Evolutionary conservation across 2,888 invertebrate species (phyloP).

Genomic region (Phoenoteleia sp.): DNA sequence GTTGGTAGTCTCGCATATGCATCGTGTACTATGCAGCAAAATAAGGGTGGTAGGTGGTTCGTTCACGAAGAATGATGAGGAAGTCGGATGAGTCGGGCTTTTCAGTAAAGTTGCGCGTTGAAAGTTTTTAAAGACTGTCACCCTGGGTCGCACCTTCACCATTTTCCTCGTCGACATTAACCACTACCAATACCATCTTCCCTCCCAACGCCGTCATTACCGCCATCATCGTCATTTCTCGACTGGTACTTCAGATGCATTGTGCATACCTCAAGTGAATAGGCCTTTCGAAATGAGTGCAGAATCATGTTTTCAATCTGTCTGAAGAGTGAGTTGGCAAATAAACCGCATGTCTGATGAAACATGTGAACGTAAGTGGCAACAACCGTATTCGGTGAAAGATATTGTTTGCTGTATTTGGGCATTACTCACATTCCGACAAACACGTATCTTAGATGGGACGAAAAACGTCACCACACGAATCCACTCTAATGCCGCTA

Average conservation of each 20-base stretch:
- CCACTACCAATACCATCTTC: constrained; percentile 36
- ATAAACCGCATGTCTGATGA: constrained; percentile 53
- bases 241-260: constrained; percentile 43
- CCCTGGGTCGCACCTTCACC: constrained; percentile 73
- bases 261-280: constrained; percentile 49
- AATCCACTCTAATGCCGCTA: not conserved
- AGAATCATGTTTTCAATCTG: constrained; percentile 65
- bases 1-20: constrained; percentile 74
- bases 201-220: constrained; percentile 51
- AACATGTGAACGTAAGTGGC: constrained; percentile 39
- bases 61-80: constrained; percentile 53
- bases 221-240: constrained; percentile 61
- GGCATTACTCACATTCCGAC: constrained; percentile 24
- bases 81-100: constrained; percentile 74
- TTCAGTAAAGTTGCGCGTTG: constrained; percentile 80
- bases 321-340: constrained; percentile 42
- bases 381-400: constrained; percentile 38
- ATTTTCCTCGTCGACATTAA: constrained; percentile 25
- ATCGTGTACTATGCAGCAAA: constrained; percentile 70
- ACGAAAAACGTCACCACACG: constrained; percentile 1
- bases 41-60: constrained; percentile 62
- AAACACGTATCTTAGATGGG: constrained; percentile 14
- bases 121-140: constrained; percentile 83
- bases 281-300: constrained; percentile 58
- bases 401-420: constrained; percentile 41